Percentiles rank a stretch among this genome's conserved stretches.
These are phyloP conservation scores for Papilio demoleus DNA, from an alignment of 2,888 invertebrate species.

Conservation along the genomic window DNA sequence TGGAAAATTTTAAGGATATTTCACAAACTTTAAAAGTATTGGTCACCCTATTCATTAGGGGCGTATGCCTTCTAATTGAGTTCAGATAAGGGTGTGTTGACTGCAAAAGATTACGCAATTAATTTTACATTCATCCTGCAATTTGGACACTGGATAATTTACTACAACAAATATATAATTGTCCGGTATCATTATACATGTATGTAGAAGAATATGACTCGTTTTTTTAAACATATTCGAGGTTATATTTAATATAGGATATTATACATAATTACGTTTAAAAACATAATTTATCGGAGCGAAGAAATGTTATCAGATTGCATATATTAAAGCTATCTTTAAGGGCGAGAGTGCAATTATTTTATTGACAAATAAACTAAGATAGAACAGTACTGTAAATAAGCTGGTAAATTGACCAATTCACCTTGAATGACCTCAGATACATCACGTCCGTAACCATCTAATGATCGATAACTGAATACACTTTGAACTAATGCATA, in stretches of 20 bases:
- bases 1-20: neutral
- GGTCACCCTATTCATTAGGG: slow-evolving; percentile 38
- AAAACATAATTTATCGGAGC: too few species aligned
- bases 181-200: too few species aligned
- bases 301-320: neutral
- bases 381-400: neutral
- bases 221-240: too few species aligned
- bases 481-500: neutral
- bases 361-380: slow-evolving; percentile 1
- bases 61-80: slow-evolving; percentile 50
- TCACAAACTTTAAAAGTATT: neutral
- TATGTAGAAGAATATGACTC: too few species aligned
- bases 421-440: slow-evolving; percentile 4
- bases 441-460: neutral
- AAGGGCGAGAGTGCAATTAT: slow-evolving; percentile 25
- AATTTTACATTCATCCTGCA: neutral
- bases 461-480: neutral
- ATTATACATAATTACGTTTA: too few species aligned
- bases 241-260: too few species aligned
- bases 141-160: neutral
- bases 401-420: neutral
- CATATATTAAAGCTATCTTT: slow-evolving; percentile 12
- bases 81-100: slow-evolving; percentile 66
- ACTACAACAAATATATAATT: neutral
- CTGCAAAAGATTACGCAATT: slow-evolving; percentile 58